Evolutionary conservation across 2,888 invertebrate genomes (phyloP), one percentile per base, ranked within the genome.

Genomic region (Dynastes tityus): DNA sequence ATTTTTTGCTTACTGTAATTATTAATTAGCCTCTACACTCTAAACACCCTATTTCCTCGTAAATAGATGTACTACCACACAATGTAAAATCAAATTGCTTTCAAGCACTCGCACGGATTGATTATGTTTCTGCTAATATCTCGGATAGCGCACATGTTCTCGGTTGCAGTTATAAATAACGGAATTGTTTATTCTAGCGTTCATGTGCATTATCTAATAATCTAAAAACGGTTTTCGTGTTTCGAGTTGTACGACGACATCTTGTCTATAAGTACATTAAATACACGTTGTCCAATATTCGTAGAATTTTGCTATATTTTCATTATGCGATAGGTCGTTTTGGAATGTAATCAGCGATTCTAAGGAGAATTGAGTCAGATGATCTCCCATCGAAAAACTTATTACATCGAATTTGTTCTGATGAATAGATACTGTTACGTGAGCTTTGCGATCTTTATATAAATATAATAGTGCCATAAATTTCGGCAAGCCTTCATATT

Each of bases 211-310:
- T 71, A 71, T 71, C 73, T 45, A 40, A 16, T 61, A 16, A 73
- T 73, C 73, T 73, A 61, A 73, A 73, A 73, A 73, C 61, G 58
- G 8, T 61, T 73, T 73, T 58, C 61, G 11, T 73, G 73, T 73
- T 40, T 45, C 2, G 11, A 5, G 8, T 61, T 40, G 37, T 58
- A 16, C 40, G 37, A 40, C 73, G 73, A 58, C 73, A 73, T 16
- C 16, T 73, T 73, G 73, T 73, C 73, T 73, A 73, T 58, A 73
- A 58, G 73, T 73, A 45, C 73, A 73, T 61, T 61, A 37, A 61
- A 61, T 13, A 29, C 4, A 45, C 16, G 45, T 53, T 40, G 32
- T 61, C 55, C 2, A 40, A 32, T 40, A 3, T 65, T 65, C 40
- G n/a, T 65, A 13, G 65, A 40, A 65, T 40, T 65, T 22, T 40